These are phyloP conservation scores for Oryzias woworae DNA, from an alignment of 2,113 vertebrate species.

Conservation along the genomic window DNA sequence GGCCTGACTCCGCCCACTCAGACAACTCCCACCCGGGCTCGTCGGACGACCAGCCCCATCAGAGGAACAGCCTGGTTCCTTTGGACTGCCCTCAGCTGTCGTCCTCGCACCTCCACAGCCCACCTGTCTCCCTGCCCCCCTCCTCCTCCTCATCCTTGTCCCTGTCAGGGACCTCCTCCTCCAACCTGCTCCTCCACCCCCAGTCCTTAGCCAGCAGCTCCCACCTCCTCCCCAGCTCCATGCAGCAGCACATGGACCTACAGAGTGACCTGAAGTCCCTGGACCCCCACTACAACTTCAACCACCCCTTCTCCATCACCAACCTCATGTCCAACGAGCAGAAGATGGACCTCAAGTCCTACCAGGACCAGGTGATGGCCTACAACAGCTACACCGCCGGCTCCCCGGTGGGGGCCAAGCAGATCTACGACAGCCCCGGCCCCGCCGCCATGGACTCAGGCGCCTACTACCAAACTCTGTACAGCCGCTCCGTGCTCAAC, in stretches of 20 bases:
- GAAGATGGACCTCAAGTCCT: constrained; percentile 86
- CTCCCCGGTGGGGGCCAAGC: constrained; percentile 75
- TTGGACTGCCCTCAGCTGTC: constrained; percentile 71
- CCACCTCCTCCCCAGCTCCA: constrained; percentile 78
- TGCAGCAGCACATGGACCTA: constrained; percentile 85
- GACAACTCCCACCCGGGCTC: constrained; percentile 80
- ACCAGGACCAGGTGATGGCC: constrained; percentile 84
- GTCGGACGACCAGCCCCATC: constrained; percentile 77
- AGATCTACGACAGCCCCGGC: constrained; percentile 78
- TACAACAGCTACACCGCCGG: constrained; percentile 76
- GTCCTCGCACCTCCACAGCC: constrained; percentile 70
- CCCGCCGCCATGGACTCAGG: constrained; percentile 80
- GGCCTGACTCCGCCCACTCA: constrained; percentile 78
- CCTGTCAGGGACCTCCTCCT: constrained; percentile 61
- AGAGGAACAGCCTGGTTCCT: constrained; percentile 61
- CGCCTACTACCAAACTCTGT: constrained; percentile 87
- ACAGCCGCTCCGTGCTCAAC: constrained; percentile 88
- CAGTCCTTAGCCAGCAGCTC: constrained; percentile 65
- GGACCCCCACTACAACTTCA: constrained; percentile 91
- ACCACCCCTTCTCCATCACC: constrained; percentile 92
- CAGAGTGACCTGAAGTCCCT: constrained; percentile 86
- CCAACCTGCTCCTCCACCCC: constrained; percentile 72
- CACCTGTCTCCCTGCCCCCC: constrained; percentile 53
- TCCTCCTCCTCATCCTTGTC: constrained; percentile 70
- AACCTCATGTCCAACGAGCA: constrained; percentile 90